Evolutionary conservation across 2,888 invertebrate species (phyloP).

Genomic region (Dryococelus australis): DNA sequence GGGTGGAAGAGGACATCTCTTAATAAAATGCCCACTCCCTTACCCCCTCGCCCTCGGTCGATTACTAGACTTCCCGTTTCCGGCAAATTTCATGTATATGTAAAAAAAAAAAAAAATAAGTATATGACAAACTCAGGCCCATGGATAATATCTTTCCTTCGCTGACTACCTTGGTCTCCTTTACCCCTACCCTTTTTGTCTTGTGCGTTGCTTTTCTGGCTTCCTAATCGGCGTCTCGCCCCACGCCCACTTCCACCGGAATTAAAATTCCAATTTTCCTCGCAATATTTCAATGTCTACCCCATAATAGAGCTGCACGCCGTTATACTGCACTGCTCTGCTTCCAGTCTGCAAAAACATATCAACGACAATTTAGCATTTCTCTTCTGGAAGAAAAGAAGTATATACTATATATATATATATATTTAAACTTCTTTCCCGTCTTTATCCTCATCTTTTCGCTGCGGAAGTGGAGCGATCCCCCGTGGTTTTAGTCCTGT

Average conservation of each 20-base stretch:
- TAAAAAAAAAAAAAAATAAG: background rate
- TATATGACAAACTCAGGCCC: background rate
- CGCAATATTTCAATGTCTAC: conserved; percentile 1
- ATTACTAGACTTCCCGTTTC: background rate
- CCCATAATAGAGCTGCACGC: background rate
- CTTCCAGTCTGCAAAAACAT: background rate
- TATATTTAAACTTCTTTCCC: background rate
- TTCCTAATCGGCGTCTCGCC: background rate
- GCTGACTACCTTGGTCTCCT: background rate
- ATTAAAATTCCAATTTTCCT: conserved; percentile 16
- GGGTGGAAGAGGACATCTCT: background rate
- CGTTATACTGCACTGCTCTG: background rate
- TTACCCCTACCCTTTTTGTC: background rate
- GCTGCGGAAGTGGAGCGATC: background rate
- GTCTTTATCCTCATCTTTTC: background rate
- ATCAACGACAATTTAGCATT: conserved; percentile 10
- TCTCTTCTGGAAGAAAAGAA: background rate
- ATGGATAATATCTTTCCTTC: background rate
- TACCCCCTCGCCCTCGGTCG: background rate
- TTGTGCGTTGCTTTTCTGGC: too few relatives aligned
- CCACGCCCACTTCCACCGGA: background rate
- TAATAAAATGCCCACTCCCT: background rate
- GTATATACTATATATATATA: too few relatives aligned
- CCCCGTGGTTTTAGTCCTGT: background rate
- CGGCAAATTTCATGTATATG: background rate